phyloP scores from a whole-genome alignment of 2,797 vertebrate species.

The Chelon labrosus region DNA sequence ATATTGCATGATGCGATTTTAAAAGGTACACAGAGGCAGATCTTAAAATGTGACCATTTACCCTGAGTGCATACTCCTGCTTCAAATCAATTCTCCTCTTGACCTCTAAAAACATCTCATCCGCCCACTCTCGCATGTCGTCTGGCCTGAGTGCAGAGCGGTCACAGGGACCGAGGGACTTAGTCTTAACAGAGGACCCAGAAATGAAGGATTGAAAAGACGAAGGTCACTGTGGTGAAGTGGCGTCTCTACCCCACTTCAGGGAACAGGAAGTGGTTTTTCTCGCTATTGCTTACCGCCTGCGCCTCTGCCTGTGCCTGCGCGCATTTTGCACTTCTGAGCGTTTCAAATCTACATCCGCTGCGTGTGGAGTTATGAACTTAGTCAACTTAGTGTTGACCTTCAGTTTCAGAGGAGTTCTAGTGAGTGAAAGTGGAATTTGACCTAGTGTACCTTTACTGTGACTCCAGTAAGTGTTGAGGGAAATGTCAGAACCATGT shows the following conservation, averaged over 20 bases:
- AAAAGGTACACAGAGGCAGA: neutral
- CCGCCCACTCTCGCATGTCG: neutral
- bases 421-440: constrained; percentile 13
- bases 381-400: constrained; percentile 3
- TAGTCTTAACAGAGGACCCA: neutral
- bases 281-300: constrained; percentile 37
- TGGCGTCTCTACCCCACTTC: constrained; percentile 55
- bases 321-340: constrained; percentile 33
- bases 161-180: constrained; percentile 1
- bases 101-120: neutral
- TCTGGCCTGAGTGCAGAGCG: constrained; percentile 6
- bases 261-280: constrained; percentile 84
- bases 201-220: constrained; percentile 21
- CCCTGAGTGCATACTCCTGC: constrained; percentile 1
- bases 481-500: too few relatives aligned
- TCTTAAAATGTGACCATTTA: constrained; percentile 22
- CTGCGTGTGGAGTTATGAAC: neutral
- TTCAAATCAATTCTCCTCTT: constrained; percentile 17
- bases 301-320: constrained; percentile 2
- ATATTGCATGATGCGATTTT: constrained; percentile 13
- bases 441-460: neutral
- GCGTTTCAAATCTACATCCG: constrained; percentile 21
- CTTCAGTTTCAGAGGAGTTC: constrained; percentile 9
- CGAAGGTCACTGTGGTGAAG: constrained; percentile 39
- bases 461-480: neutral